Evolutionary conservation across 2,113 vertebrate species (phyloP).

Genomic region (Catharus bicknelli): DNA sequence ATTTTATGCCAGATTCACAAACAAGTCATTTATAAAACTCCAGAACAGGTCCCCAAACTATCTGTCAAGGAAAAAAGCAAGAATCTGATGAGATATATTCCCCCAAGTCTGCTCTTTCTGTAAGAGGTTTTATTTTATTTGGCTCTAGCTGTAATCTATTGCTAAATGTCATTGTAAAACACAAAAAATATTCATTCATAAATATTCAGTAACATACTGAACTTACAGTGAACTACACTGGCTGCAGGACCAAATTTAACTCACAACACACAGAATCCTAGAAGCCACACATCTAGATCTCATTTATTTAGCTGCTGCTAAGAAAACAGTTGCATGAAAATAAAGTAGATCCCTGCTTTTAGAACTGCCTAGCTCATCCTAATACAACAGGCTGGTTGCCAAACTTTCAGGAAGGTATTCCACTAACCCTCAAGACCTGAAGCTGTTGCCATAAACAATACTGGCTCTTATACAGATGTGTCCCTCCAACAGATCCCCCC

Average conservation of each 20-base stretch:
- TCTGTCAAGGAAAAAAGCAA: slow-evolving; percentile 27
- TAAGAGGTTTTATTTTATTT: slow-evolving; percentile 58
- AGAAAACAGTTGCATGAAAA: background rate
- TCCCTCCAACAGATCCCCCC: background rate
- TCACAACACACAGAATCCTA: slow-evolving; percentile 5
- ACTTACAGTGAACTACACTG: slow-evolving; percentile 55
- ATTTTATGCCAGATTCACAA: slow-evolving; percentile 29
- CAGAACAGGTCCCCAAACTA: slow-evolving; percentile 41
- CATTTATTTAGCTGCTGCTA: background rate
- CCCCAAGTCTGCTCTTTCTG: slow-evolving; percentile 28
- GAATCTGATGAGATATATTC: slow-evolving; percentile 4
- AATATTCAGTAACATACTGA: slow-evolving; percentile 65
- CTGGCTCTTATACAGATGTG: background rate
- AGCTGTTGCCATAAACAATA: background rate
- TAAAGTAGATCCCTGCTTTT: background rate
- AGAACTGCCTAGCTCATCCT: background rate
- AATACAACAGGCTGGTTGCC: background rate
- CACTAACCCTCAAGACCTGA: background rate
- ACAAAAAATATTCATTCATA: slow-evolving; percentile 61
- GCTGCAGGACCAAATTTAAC: slow-evolving; percentile 43
- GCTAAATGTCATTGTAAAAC: slow-evolving; percentile 54
- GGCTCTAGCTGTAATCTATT: slow-evolving; percentile 37
- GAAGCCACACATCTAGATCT: background rate
- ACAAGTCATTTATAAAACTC: slow-evolving; percentile 3
- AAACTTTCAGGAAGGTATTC: background rate